phyloP scores from a whole-genome alignment of 2,113 vertebrate species.

The Paraplagusia blochii region DNA sequence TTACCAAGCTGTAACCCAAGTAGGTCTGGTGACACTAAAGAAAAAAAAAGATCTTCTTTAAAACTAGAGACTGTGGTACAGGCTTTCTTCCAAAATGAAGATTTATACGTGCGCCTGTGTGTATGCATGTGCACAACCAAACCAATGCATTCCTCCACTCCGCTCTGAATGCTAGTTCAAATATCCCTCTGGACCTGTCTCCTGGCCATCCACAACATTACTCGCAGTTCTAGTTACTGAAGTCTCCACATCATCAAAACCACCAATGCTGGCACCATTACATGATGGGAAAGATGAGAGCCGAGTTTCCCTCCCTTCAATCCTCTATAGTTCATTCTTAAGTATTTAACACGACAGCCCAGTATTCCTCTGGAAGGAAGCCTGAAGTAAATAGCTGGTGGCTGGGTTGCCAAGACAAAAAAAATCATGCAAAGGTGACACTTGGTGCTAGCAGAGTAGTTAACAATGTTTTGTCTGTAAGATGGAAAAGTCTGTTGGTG shows the following conservation, averaged over 20 bases:
- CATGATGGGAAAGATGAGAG: slow-evolving; percentile 41
- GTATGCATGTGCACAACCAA: slow-evolving; percentile 19
- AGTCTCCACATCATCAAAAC: slow-evolving; percentile 53
- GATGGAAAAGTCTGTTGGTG: too few relatives aligned
- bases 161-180: slow-evolving; percentile 37
- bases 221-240: slow-evolving; percentile 52
- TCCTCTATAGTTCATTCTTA: slow-evolving; percentile 48
- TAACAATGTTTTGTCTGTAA: slow-evolving; percentile 66
- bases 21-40: slow-evolving; percentile 60
- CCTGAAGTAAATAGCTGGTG: slow-evolving; percentile 47
- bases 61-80: slow-evolving; percentile 63
- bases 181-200: slow-evolving; percentile 52
- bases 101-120: slow-evolving; percentile 36
- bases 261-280: slow-evolving; percentile 48
- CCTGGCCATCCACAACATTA: slow-evolving; percentile 62
- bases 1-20: slow-evolving; percentile 54
- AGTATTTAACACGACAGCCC: slow-evolving; percentile 52
- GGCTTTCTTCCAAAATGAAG: slow-evolving; percentile 48
- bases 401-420: slow-evolving; percentile 43
- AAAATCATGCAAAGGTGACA: slow-evolving; percentile 12
- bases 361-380: slow-evolving; percentile 54
- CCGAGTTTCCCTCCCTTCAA: slow-evolving; percentile 45
- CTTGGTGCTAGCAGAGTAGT: slow-evolving; percentile 21
- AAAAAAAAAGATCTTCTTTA: slow-evolving; percentile 65
- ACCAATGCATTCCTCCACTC: slow-evolving; percentile 48